Base-by-base conservation (phyloP, 2,113 vertebrate genomes). In the Phainopepla nitens region DNA sequence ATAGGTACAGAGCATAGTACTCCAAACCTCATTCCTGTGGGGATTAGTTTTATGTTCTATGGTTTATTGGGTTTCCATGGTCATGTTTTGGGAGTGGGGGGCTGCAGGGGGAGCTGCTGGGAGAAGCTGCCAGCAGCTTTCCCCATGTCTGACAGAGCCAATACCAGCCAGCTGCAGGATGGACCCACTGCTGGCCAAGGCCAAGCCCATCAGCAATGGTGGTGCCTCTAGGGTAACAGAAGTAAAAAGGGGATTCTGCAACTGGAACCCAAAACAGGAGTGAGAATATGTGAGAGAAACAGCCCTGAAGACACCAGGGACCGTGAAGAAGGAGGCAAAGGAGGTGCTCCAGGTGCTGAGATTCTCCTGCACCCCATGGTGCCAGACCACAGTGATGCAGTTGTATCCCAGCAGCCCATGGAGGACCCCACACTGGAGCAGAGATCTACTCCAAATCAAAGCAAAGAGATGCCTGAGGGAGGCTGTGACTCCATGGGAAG, bases 171-270 rank as follows among this genome's bases (percentile, higher is more conserved):
- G 42, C 56, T 36, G 12, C 20, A 44, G 36, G 35, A 8, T 0
- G 0, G 15, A 36, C 9, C 7, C 31, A 27, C 8, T 0, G 0
- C 18, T 20, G 22, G 22, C 27, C 31, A 61, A 20, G 35, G 35
- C 47, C 31, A 3, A 54, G 29, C 29, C 35, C 49, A 24, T 17
- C 56, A 42, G 71, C 22, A 25, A 41, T 17, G 28, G 16, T 15
- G 27, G 29, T 6, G n/a, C n/a, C 41, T 19, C 47, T 23, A 15
- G 29, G 54, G 19, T 28, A 33, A 31, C 13, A 27, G 17, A 31
- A 31, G 6, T 15, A 16, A 47, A n/a, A 61, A 49, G 2, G 5
- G n/a, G 22, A 28, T 22, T 2, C 4, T 69, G 31, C 11, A 61
- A 17, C 4, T 41, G 49, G 41, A 54, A 20, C 49, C 16, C 3